phyloP scores from a whole-genome alignment of 2,113 vertebrate species.

The Neogobius melanostomus region DNA sequence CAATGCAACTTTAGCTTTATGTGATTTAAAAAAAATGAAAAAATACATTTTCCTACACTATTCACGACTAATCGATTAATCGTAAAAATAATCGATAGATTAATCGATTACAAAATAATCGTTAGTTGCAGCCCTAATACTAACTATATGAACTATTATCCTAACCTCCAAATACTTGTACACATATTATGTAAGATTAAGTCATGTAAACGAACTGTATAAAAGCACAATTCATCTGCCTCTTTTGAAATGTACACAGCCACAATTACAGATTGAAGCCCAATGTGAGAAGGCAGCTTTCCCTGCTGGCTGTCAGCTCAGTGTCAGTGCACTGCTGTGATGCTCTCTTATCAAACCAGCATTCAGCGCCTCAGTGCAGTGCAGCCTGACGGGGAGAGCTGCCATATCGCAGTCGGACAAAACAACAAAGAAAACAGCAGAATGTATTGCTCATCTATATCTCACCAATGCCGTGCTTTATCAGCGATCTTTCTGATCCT shows the following conservation, averaged over 20 bases:
- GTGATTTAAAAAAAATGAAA: no score
- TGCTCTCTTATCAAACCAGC: constrained; percentile 25
- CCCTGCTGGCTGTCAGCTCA: constrained; percentile 23
- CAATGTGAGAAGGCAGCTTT: constrained; percentile 15
- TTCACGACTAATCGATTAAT: no score
- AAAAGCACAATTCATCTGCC: not conserved
- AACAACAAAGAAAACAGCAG: not conserved
- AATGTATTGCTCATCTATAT: constrained; percentile 18
- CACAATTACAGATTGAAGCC: not conserved
- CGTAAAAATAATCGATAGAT: no score
- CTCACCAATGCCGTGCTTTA: not conserved
- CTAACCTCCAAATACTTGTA: no score
- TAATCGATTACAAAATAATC: no score
- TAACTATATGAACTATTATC: no score
- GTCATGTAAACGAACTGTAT: not conserved
- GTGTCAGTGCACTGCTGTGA: constrained; percentile 18
- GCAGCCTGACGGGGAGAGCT: constrained; percentile 20
- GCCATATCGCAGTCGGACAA: not conserved
- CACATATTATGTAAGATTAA: not conserved
- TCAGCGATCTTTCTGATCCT: not conserved
- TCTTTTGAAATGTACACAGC: not conserved
- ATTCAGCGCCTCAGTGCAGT: not conserved
- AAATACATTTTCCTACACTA: no score
- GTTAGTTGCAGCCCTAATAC: no score
- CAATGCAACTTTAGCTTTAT: no score